phyloP scores from a whole-genome alignment of 2,113 vertebrate genomes.

The Lontra canadensis region DNA sequence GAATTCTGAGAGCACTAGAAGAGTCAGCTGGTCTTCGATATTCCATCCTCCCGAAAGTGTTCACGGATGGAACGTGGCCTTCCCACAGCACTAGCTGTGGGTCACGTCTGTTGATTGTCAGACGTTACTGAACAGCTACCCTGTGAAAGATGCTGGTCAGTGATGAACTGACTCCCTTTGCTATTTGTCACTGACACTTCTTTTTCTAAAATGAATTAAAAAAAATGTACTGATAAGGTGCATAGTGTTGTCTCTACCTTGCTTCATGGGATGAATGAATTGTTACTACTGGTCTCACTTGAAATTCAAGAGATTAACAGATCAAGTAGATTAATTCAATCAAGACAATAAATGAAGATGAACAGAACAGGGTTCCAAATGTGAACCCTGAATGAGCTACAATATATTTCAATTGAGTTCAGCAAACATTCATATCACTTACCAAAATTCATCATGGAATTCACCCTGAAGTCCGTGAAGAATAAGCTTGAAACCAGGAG shows the following conservation, averaged over 20 bases:
- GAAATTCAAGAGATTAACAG: not conserved
- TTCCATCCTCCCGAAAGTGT: not conserved
- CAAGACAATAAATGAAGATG: not conserved
- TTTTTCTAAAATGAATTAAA: not conserved
- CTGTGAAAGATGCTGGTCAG: not conserved
- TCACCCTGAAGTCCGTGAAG: not conserved
- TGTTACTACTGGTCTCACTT: not conserved
- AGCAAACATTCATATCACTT: not conserved
- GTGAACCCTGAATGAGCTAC: not conserved
- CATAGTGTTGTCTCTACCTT: not conserved
- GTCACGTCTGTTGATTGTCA: not conserved
- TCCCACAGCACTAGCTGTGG: no score
- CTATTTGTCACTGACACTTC: not conserved
- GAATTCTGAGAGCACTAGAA: not conserved
- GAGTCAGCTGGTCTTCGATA: not conserved
- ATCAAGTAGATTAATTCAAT: not conserved
- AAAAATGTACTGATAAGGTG: not conserved
- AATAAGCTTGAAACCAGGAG: not conserved
- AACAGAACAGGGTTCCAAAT: not conserved
- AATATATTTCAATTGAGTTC: not conserved
- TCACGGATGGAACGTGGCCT: not conserved
- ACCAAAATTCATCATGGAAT: not conserved
- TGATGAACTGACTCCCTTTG: not conserved
- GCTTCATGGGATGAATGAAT: not conserved
- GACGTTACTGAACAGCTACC: not conserved